Base-by-base conservation (phyloP, 2,797 vertebrate genomes). In the Mionectes olivaceus region DNA sequence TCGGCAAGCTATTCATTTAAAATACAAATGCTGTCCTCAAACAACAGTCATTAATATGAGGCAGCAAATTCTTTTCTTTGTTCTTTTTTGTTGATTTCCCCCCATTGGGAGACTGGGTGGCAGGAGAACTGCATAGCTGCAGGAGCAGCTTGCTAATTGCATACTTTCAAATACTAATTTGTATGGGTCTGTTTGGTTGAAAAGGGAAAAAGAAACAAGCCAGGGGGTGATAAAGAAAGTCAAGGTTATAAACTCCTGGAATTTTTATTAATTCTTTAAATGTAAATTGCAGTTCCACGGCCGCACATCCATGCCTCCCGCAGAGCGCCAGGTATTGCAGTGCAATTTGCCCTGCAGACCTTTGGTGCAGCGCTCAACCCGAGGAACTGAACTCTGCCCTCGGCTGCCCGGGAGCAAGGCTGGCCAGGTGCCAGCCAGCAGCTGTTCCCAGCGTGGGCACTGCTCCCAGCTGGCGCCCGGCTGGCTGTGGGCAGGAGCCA, bases 211-310 rank as follows among this genome's bases (percentile, higher is more conserved):
- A 94, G 69, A 90, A 97, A 86, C 95, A 96, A 92, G 76, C 89
- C 83, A 77, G 97, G 96, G 95, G 94, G 95, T 95, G 94, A 96
- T 94, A 81, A 94, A 97, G 97, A 97, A 95, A 95, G 87, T 97
- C 97, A 98, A 98, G 98, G 98, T 97, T 97, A 97, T 96, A 97
- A 97, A 97, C 93, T 75, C 95, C 68, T 97, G 97, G 98, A 98
- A 98, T 98, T 98, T 98, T 98, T 98, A 98, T 98, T 95, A 97
- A 98, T 98, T 98, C 93, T 98, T 97, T 97, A 97, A 96, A 98
- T 98, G 98, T 96, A 98, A 98, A 98, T 98, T 92, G 84, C 13
- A 12, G 73, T 63, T 94, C 63, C 92, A 88, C 17, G 78, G 94
- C 87, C 80, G 94, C 90, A 96, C 89, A 91, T 96, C 96, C 92